Conservation (phyloP, 1,140 invertebrate genomes). For the Bombyx mandarina region DNA sequence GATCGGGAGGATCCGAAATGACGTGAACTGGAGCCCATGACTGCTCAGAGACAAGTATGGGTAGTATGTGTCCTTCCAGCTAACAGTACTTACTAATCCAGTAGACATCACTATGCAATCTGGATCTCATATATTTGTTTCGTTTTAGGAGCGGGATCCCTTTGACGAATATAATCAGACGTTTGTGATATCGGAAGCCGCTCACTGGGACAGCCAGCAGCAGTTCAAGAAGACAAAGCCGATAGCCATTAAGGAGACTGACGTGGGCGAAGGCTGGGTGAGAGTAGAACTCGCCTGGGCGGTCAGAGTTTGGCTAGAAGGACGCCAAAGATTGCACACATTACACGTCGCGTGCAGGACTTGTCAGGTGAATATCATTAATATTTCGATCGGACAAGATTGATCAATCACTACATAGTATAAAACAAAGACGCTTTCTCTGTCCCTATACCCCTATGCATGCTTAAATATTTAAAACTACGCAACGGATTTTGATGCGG, state of each 20-base stretch:
- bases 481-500: too few species aligned
- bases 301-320: conserved; percentile 80
- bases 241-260: conserved; percentile 81
- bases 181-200: conserved; percentile 84
- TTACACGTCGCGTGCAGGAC: conserved; percentile 83
- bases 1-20: too few species aligned
- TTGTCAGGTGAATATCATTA: conserved; percentile 72
- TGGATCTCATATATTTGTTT: not conserved
- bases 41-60: too few species aligned
- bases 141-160: conserved; percentile 9
- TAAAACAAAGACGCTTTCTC: too few species aligned
- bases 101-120: too few species aligned
- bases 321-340: conserved; percentile 75
- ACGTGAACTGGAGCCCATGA: too few species aligned
- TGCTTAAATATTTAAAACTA: too few species aligned
- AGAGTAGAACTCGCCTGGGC: conserved; percentile 82
- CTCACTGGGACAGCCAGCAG: conserved; percentile 79
- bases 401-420: too few species aligned
- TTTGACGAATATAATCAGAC: conserved; percentile 74
- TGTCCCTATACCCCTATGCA: too few species aligned
- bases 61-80: too few species aligned
- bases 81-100: too few species aligned
- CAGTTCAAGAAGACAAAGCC: conserved; percentile 81
- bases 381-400: too few species aligned
- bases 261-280: conserved; percentile 83